A percentile compares a stretch with the other conserved stretches of the same genome.
Conservation (phyloP, 2,113 vertebrate species). For the Hemiprocne comata region DNA sequence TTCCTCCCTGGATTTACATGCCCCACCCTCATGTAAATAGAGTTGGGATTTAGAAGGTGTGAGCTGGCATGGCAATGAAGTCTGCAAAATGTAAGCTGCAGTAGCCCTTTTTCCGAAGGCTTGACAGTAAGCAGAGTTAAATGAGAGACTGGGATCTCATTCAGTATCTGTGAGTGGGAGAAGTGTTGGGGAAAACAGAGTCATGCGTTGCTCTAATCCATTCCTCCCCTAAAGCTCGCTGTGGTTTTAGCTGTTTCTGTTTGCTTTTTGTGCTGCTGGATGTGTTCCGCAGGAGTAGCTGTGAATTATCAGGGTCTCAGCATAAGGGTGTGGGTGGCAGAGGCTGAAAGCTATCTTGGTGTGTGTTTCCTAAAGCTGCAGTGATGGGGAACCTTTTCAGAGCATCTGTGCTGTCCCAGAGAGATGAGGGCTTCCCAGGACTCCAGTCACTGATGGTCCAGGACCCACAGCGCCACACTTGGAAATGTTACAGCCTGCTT, state of each 20-base stretch:
- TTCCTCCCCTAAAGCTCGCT: not conserved
- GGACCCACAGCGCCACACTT: fast-evolving
- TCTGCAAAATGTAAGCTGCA: conserved; percentile 7
- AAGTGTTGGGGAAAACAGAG: conserved; percentile 24
- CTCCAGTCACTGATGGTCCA: not conserved
- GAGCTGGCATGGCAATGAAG: conserved; percentile 31
- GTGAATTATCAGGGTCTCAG: not conserved
- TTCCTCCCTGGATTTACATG: not conserved
- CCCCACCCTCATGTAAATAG: not conserved
- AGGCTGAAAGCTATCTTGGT: not conserved
- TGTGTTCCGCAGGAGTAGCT: not conserved
- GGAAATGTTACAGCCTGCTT: not conserved
- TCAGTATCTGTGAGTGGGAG: conserved; percentile 37
- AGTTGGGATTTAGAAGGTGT: conserved; percentile 53
- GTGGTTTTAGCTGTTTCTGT: not conserved
- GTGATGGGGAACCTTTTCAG: not conserved
- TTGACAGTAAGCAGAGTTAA: conserved; percentile 58
- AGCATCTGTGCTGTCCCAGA: not conserved
- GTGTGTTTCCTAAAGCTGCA: not conserved
- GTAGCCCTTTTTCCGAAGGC: not conserved
- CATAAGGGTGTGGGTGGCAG: not conserved
- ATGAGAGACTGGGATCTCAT: conserved; percentile 29
- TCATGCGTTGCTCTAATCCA: not conserved
- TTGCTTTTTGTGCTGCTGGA: not conserved
- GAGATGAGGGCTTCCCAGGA: not conserved